Evolutionary conservation across 2,888 invertebrate species (phyloP), one percentile per base, ranked within the genome.

Genomic region (Hipparchia sbordonii): DNA sequence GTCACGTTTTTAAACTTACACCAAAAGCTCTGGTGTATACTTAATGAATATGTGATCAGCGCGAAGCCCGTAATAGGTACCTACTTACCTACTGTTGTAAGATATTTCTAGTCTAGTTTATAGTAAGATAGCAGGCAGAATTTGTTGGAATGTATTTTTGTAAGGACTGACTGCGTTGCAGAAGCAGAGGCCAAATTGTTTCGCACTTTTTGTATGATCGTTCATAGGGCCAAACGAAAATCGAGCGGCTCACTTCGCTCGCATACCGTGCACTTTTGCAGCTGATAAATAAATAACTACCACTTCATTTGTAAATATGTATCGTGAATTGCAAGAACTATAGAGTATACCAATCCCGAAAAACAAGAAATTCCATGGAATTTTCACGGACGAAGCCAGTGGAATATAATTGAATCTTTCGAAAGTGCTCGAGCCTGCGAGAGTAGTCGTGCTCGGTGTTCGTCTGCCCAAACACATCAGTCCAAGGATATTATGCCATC

Each of bases 151-250:
- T 70, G 72, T 79, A 77, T 78, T 76, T 77, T 77, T 78, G 76
- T 78, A 79, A 77, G 77, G 77, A 77, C 78, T 77, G 77, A 77
- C 74, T 75, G 76, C 71, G 71, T 72, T 73, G 60, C 39, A 9
- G 51, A n/a, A 56, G 73, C 76, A 74, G 77, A 77, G 77, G 79
- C 79, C 78, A 78, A 78, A 79, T 75, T 70, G 62, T 77, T 65
- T 65, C 71, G 70, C 75, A 77, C 70, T 39, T 76, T 72, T 76
- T 74, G 70, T 74, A 72, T 60, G 71, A 70, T 65, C 45, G 46
- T 59, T 76, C 74, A 74, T 76, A 74, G 57, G 23, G 23, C 23
- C 57, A 57, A 48, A 13, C 23, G 23, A 7, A 57, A 2, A 57
- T 13, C 23, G 57, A 3, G 57, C 57, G 3, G 52, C 10, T 8